Evolutionary conservation across 2,113 vertebrate genomes (phyloP).

Genomic region (Misgurnus anguillicaudatus): DNA sequence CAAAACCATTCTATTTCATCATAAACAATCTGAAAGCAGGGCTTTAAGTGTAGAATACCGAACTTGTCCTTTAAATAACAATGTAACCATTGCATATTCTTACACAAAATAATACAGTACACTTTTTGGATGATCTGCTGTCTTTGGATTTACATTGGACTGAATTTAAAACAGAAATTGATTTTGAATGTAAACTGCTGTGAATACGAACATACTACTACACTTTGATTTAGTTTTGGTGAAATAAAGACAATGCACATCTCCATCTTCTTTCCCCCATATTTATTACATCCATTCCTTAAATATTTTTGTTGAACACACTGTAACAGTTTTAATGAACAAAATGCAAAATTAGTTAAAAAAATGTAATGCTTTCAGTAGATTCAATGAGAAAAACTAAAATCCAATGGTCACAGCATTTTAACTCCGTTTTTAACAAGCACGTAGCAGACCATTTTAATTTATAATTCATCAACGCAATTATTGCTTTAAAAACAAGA

Average conservation of each 20-base stretch:
- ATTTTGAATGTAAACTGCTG: not conserved
- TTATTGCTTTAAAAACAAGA: conserved; percentile 63
- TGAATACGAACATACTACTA: conserved; percentile 16
- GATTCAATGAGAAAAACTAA: conserved; percentile 46
- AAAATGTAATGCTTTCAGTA: conserved; percentile 56
- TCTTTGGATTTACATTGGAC: not conserved
- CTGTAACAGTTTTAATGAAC: conserved; percentile 64
- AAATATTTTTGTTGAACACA: conserved; percentile 66
- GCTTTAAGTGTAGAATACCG: too few relatives aligned
- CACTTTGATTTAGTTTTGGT: conserved; percentile 2
- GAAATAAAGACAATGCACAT: conserved; percentile 19
- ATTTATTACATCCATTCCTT: conserved; percentile 67
- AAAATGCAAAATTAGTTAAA: conserved; percentile 57
- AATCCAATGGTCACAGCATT: conserved; percentile 56
- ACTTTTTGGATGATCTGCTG: conserved; percentile 7
- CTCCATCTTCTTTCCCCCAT: conserved; percentile 12
- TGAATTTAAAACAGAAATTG: not conserved
- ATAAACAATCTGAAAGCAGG: too few relatives aligned
- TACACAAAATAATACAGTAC: too few relatives aligned
- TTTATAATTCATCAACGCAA: conserved; percentile 48
- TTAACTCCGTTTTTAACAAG: conserved; percentile 49
- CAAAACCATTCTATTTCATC: too few relatives aligned
- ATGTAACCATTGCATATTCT: too few relatives aligned
- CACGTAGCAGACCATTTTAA: conserved; percentile 43
- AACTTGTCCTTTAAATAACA: too few relatives aligned